Percentiles rank a stretch among this genome's conserved stretches.
These are phyloP conservation scores for Leptura quadrifasciata DNA, from an alignment of 2,888 invertebrate species.

Conservation along the genomic window DNA sequence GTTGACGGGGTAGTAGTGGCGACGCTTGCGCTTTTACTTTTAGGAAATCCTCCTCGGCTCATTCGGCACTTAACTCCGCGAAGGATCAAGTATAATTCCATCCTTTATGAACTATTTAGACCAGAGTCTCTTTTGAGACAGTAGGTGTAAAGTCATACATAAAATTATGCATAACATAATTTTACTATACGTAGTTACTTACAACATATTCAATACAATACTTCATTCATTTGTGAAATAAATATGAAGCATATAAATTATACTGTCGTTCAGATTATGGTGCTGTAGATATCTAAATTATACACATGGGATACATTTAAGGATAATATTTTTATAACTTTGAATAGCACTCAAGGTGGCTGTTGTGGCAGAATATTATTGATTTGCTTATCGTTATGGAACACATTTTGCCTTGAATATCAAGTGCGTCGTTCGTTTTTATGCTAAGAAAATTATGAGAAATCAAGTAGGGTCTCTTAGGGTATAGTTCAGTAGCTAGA, in stretches of 20 bases:
- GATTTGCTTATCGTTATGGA: neutral
- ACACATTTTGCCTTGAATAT: neutral
- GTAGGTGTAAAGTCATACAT: neutral
- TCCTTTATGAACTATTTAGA: slow-evolving; percentile 6
- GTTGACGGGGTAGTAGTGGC: slow-evolving; percentile 36
- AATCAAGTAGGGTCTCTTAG: neutral
- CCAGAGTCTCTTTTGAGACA: neutral
- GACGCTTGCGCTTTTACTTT: slow-evolving; percentile 57
- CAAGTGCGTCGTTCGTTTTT: neutral
- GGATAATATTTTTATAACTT: neutral
- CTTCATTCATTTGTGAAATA: neutral
- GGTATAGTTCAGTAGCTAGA: no score
- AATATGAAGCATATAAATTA: neutral
- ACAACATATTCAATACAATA: neutral
- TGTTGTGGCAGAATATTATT: neutral
- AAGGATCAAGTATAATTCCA: slow-evolving; percentile 33
- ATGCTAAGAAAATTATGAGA: neutral
- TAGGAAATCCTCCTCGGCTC: slow-evolving; percentile 26
- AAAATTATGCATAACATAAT: neutral
- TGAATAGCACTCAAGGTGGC: neutral
- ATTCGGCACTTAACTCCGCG: slow-evolving; percentile 21
- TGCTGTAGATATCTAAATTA: neutral
- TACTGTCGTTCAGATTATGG: neutral
- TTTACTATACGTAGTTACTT: neutral
- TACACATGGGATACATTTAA: neutral